A percentile compares a stretch with the other conserved stretches of the same genome.
Conservation (phyloP, 2,797 vertebrate genomes). For the Gymnopithys bicolor region DNA sequence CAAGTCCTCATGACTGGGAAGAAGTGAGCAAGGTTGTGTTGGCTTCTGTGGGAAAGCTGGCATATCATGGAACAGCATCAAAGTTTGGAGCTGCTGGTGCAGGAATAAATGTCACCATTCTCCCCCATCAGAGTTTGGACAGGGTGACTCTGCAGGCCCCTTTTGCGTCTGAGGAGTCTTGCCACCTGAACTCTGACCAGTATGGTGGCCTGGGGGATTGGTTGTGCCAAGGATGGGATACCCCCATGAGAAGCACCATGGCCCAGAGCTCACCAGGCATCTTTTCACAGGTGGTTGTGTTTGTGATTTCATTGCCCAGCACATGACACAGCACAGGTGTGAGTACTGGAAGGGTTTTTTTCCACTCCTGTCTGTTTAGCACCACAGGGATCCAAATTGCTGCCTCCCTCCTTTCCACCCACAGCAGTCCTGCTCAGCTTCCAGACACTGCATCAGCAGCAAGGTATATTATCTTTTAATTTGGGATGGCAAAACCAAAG, state of each 20-base stretch:
- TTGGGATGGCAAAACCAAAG: background rate
- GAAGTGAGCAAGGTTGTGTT: background rate
- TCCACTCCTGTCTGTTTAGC: background rate
- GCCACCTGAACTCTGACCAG: background rate
- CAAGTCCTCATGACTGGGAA: background rate
- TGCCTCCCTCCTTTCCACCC: background rate
- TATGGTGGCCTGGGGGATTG: background rate
- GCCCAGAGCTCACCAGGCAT: background rate
- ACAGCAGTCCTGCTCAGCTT: background rate
- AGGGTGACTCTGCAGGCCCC: background rate
- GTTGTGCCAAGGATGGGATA: background rate
- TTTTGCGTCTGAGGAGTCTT: background rate
- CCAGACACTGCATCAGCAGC: background rate
- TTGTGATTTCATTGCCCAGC: background rate
- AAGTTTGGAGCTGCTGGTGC: background rate
- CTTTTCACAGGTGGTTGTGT: background rate
- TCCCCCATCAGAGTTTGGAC: rapidly evolving
- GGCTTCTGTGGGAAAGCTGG: background rate
- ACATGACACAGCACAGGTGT: background rate
- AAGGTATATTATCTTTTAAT: background rate
- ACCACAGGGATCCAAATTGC: background rate
- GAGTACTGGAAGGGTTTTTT: background rate
- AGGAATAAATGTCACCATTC: background rate
- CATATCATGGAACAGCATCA: background rate
- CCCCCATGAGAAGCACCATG: background rate